Evolutionary conservation across 2,113 vertebrate genomes (phyloP).

Genomic region (Zosterops japonicus): DNA sequence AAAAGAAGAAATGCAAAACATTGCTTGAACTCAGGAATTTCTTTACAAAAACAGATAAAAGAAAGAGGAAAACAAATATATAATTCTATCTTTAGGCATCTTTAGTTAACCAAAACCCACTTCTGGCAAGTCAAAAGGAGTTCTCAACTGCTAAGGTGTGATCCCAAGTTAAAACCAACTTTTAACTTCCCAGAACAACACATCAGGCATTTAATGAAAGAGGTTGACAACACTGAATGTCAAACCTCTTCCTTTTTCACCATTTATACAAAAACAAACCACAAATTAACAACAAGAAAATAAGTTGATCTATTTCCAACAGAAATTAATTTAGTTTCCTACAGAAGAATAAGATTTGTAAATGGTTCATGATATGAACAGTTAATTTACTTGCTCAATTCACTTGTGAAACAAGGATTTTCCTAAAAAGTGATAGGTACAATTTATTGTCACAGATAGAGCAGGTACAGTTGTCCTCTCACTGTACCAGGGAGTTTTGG

Average conservation of each 20-base stretch:
- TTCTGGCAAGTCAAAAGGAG: neutral
- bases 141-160: neutral
- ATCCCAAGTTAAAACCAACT: neutral
- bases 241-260: neutral
- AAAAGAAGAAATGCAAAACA: constrained; percentile 28
- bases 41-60: neutral
- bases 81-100: neutral
- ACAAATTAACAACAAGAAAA: neutral
- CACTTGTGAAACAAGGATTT: neutral
- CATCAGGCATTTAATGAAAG: neutral
- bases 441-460: neutral
- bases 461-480: neutral
- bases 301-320: neutral
- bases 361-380: neutral
- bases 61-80: neutral
- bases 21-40: neutral
- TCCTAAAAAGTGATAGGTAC: neutral
- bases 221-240: neutral
- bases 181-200: neutral
- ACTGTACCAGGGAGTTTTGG: neutral
- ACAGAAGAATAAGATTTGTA: neutral
- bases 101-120: neutral
- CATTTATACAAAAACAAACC: neutral
- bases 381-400: neutral
- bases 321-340: neutral